Base-by-base conservation (phyloP, 2,888 invertebrate genomes). In the Cerastis rubricosa region DNA sequence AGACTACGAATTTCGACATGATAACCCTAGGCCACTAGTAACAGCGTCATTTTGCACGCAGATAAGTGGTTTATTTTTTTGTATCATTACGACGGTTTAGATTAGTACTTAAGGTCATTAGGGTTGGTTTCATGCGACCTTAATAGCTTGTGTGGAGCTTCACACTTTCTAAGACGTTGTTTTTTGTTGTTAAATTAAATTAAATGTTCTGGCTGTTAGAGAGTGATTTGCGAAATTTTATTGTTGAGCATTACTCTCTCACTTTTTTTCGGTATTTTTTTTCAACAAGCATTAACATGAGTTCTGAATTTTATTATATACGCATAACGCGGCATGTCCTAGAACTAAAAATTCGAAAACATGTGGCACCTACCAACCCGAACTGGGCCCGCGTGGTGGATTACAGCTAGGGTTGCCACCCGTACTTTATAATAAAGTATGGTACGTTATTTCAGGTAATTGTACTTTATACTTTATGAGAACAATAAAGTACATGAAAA, bases 81-180 rank as follows among this genome's bases (percentile, higher is more conserved):
- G 78, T 80, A 75, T 51, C 87, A 87, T 88, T 81, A 80, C 19
- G 45, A 40, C 40, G 25, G 14, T 64, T 82, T 59, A 69, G 71
- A 80, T 80, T 76, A 78, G 71, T 74, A 80, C 72, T 81, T 64
- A 82, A 84, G 76, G 80, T 83, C 81, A 85, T 84, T 88, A 82
- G 81, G 79, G 81, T 79, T 78, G 64, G 59, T 86, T 72, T 76
- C 61, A 71, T 75, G 69, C 49, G 89, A 72, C 87, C 87, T 87
- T 85, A 89, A 88, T 88, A 80, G 80, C 74, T 73, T 65, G 40
- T 66, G 67, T 76, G 66, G 43, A 61, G 80, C 71, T 80, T 71
- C 66, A 78, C 78, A 83, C 87, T 87, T 87, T 87, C 87, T 81
- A 80, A 54, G 29, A 84, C n/a, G 40, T 54, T 5, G 45, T 83